These are phyloP conservation scores for Nothoprocta perdicaria DNA, from an alignment of 2,113 vertebrate species.

Conservation along the genomic window DNA sequence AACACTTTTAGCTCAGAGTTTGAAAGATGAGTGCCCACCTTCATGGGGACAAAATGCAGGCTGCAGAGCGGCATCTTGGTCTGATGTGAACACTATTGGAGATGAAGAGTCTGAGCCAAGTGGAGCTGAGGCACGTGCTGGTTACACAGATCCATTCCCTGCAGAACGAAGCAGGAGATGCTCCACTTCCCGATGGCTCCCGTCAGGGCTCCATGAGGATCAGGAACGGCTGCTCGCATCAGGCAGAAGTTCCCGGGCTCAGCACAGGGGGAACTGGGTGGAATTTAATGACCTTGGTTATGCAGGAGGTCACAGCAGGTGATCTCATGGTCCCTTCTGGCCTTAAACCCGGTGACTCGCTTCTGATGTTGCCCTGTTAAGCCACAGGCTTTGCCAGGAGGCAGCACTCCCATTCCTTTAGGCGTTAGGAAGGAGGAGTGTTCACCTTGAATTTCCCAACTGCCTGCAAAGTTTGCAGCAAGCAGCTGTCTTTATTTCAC, in stretches of 20 bases:
- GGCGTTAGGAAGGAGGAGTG: neutral
- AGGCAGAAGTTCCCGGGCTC: conserved; percentile 7
- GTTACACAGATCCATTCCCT: neutral
- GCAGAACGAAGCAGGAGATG: neutral
- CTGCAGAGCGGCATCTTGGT: neutral
- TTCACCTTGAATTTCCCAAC: conserved; percentile 5
- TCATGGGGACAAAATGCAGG: neutral
- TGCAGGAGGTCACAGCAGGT: neutral
- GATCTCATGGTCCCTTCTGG: conserved; percentile 41
- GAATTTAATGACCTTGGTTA: neutral
- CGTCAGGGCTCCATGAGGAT: neutral
- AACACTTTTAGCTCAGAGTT: accelerated
- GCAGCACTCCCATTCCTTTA: neutral
- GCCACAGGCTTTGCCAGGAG: conserved; percentile 39
- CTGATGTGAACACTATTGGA: neutral
- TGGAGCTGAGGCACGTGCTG: neutral
- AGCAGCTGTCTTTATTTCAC: neutral
- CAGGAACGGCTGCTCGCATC: conserved; percentile 20
- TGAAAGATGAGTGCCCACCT: neutral
- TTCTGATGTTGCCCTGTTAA: neutral
- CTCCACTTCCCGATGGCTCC: neutral
- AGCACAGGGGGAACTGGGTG: neutral
- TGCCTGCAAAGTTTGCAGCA: conserved; percentile 6
- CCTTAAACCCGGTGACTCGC: conserved; percentile 10
- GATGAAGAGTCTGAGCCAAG: neutral